phyloP scores from a whole-genome alignment of 2,888 invertebrate species.

The Zygothrica quintamaculata region DNA sequence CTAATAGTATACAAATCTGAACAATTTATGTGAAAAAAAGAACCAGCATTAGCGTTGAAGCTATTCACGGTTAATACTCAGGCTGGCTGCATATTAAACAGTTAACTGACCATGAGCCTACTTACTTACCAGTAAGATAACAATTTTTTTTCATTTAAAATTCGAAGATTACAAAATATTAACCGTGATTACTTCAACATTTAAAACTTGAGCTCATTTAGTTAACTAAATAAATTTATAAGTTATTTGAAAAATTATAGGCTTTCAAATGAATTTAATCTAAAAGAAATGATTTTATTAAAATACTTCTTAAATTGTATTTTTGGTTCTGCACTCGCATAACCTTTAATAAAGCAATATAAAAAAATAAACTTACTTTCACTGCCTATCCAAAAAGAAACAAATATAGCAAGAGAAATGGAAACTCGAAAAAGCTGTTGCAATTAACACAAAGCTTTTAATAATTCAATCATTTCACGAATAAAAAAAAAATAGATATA shows the following conservation, averaged over 20 bases:
- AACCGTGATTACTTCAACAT: too few relatives aligned
- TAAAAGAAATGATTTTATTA: conserved; percentile 10
- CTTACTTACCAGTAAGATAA: too few relatives aligned
- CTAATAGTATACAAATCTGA: too few relatives aligned
- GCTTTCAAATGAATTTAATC: conserved; percentile 41
- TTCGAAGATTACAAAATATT: too few relatives aligned
- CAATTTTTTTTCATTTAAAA: too few relatives aligned
- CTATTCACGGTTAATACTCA: too few relatives aligned
- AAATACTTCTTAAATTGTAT: conserved; percentile 31
- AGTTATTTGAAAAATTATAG: conserved; percentile 24
- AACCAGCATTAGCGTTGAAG: not conserved
- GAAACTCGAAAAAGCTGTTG: conserved; percentile 34
- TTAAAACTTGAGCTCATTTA: too few relatives aligned
- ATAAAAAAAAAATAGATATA: conserved; percentile 24
- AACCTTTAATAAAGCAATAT: conserved; percentile 17
- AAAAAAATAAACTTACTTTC: conserved; percentile 69
- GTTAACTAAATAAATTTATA: not conserved
- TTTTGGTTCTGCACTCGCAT: conserved; percentile 37
- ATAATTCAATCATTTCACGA: conserved; percentile 29
- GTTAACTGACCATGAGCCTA: too few relatives aligned
- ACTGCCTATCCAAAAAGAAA: conserved; percentile 57
- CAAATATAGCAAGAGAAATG: conserved; percentile 25
- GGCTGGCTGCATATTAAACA: too few relatives aligned
- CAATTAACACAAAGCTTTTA: conserved; percentile 29
- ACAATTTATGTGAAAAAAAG: not conserved